A percentile compares a stretch with the other conserved stretches of the same genome.
These are phyloP conservation scores for Drosophila guanche DNA, from an alignment of 1,140 invertebrate genomes.

Conservation along the genomic window DNA sequence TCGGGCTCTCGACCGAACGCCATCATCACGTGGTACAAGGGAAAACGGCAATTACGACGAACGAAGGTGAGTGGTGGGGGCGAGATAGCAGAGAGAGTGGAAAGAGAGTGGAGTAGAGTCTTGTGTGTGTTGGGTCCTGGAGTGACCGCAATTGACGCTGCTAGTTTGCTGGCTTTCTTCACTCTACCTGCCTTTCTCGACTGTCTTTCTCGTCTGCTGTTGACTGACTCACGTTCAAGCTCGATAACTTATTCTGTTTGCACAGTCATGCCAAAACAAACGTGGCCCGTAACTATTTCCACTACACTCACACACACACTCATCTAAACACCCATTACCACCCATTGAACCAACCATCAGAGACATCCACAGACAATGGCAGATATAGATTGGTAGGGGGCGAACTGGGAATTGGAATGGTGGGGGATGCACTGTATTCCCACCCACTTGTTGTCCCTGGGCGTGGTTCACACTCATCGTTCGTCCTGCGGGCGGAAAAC, in stretches of 20 bases:
- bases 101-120: neutral
- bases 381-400: neutral
- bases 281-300: slow-evolving; percentile 63
- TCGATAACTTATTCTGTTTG: slow-evolving; percentile 82
- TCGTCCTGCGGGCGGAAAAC: slow-evolving; percentile 19
- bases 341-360: neutral
- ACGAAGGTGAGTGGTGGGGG: slow-evolving; percentile 86
- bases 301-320: slow-evolving; percentile 4
- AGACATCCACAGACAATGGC: slow-evolving; percentile 10
- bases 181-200: no score
- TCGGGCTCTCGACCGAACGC: slow-evolving; percentile 93
- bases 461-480: slow-evolving; percentile 67
- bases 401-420: no score
- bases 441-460: slow-evolving; percentile 76
- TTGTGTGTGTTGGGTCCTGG: slow-evolving; percentile 12
- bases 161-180: slow-evolving; percentile 16
- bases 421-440: slow-evolving; percentile 9
- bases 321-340: neutral
- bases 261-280: slow-evolving; percentile 74
- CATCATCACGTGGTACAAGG: slow-evolving; percentile 94
- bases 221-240: slow-evolving; percentile 75
- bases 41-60: slow-evolving; percentile 89
- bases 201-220: slow-evolving; percentile 32
- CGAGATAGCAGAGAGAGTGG: neutral
- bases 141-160: slow-evolving; percentile 75